phyloP scores from a whole-genome alignment of 2,888 invertebrate species.

The Apocheima hispidaria region DNA sequence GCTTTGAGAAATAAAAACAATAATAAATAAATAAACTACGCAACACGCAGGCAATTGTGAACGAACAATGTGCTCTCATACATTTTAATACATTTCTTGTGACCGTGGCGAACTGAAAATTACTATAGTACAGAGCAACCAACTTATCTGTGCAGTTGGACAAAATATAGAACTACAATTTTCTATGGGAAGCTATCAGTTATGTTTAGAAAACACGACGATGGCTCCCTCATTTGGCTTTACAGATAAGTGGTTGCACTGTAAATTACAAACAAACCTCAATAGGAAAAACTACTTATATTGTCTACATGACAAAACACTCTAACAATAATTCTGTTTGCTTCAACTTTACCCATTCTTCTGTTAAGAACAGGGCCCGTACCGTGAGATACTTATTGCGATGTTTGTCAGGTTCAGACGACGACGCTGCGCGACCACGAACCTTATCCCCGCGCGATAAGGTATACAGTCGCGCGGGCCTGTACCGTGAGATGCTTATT shows the following conservation, averaged over 20 bases:
- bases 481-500: too few relatives aligned
- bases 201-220: neutral
- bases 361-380: too few relatives aligned
- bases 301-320: conserved; percentile 19
- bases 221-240: neutral
- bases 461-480: too few relatives aligned
- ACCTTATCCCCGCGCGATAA: too few relatives aligned
- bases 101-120: conserved; percentile 58
- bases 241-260: conserved; percentile 1
- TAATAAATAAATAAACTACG: conserved; percentile 47
- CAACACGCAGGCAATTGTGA: conserved; percentile 58
- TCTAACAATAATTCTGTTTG: conserved; percentile 16
- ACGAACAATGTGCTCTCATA: conserved; percentile 68
- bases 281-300: conserved; percentile 43
- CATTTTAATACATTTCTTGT: conserved; percentile 67
- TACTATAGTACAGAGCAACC: conserved; percentile 26
- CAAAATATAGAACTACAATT: neutral
- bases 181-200: neutral
- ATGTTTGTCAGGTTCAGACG: too few relatives aligned
- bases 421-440: too few relatives aligned
- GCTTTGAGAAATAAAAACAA: conserved; percentile 1
- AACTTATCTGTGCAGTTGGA: neutral
- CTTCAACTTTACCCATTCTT: conserved; percentile 17
- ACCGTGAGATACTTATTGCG: too few relatives aligned
- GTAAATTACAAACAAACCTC: conserved; percentile 48